Conservation (phyloP, 1,140 invertebrate species). For the Heliothis virescens region DNA sequence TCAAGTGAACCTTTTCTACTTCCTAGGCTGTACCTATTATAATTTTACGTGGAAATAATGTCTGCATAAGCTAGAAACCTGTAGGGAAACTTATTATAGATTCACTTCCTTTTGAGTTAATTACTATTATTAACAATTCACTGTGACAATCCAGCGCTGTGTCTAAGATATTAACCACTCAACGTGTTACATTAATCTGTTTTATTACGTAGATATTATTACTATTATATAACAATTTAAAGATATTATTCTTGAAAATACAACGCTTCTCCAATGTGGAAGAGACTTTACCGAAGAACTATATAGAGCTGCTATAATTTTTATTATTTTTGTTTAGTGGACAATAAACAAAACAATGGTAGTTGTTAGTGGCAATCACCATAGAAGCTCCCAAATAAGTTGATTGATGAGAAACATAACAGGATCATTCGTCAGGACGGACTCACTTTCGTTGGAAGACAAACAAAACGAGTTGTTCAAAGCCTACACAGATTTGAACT, state of each 20-base stretch:
- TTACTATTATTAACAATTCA: slow-evolving; percentile 19
- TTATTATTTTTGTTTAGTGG: slow-evolving; percentile 14
- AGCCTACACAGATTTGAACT: background rate
- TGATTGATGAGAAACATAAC: slow-evolving; percentile 45
- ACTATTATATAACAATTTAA: background rate
- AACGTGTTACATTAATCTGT: background rate
- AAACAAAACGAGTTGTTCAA: no score
- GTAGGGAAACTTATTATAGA: slow-evolving; percentile 18
- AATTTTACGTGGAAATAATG: background rate
- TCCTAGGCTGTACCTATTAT: background rate
- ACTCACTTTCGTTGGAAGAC: background rate
- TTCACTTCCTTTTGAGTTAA: slow-evolving; percentile 29
- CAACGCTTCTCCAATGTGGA: background rate
- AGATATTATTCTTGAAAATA: background rate
- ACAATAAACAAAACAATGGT: slow-evolving; percentile 36
- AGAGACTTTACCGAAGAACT: slow-evolving; percentile 1
- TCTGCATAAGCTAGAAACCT: background rate
- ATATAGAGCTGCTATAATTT: slow-evolving; percentile 23
- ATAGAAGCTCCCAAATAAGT: slow-evolving; percentile 7
- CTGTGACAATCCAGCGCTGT: slow-evolving; percentile 3
- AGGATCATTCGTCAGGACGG: slow-evolving; percentile 16
- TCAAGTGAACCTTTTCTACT: no score
- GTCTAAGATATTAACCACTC: background rate
- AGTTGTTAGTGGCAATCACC: slow-evolving; percentile 43
- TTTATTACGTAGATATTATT: background rate